Percentiles rank a stretch among this genome's conserved stretches.
These are phyloP conservation scores for Takifugu bimaculatus DNA, from an alignment of 2,113 vertebrate genomes.

Conservation along the genomic window DNA sequence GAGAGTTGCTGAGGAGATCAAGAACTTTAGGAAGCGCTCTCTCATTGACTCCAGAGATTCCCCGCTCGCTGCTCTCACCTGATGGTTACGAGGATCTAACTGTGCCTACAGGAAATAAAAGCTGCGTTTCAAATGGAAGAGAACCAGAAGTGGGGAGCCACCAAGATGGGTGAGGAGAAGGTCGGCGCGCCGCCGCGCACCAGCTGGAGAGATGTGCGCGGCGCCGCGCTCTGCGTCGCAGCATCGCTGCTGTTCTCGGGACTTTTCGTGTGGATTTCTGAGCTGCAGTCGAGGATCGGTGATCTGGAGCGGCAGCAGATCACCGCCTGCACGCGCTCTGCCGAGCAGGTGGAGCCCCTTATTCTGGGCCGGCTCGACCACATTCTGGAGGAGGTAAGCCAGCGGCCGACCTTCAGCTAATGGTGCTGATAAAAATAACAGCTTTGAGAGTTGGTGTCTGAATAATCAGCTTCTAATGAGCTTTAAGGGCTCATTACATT, in stretches of 20 bases:
- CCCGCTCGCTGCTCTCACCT: background rate
- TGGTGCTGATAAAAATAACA: too few species aligned
- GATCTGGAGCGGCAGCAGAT: constrained; percentile 69
- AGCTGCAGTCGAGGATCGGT: constrained; percentile 67
- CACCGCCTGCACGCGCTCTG: constrained; percentile 65
- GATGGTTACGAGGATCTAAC: constrained; percentile 28
- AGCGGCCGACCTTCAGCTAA: background rate
- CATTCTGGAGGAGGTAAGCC: constrained; percentile 65
- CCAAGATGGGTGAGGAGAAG: constrained; percentile 25
- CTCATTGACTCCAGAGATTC: background rate
- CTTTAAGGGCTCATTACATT: too few species aligned
- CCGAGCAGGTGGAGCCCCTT: constrained; percentile 76
- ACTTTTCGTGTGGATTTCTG: constrained; percentile 62
- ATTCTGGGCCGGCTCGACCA: constrained; percentile 67
- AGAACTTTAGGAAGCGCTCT: background rate
- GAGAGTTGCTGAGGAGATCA: constrained; percentile 15
- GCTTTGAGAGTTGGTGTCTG: too few species aligned
- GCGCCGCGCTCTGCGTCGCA: constrained; percentile 43
- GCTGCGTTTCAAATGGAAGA: constrained; percentile 55
- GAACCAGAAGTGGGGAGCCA: constrained; percentile 43
- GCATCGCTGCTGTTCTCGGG: constrained; percentile 63
- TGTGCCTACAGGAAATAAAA: constrained; percentile 7
- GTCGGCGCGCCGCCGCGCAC: constrained; percentile 33
- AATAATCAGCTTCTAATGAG: too few species aligned
- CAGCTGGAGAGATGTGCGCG: constrained; percentile 45